Evolutionary conservation across 1,140 invertebrate species (phyloP).

Genomic region (Hyphantria cunea): DNA sequence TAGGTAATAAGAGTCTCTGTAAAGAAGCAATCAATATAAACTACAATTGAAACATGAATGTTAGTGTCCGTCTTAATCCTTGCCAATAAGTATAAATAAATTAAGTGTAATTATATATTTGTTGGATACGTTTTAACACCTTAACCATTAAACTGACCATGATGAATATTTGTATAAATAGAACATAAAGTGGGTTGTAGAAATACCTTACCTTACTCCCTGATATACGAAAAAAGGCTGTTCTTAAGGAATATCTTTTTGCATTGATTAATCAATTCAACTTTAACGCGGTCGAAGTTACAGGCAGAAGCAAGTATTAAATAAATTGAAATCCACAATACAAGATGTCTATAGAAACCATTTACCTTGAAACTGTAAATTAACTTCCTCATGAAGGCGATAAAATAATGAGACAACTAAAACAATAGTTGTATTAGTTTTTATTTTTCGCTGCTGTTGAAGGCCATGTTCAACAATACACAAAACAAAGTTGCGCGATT

Average conservation of each 20-base stretch:
- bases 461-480: conserved; percentile 72
- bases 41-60: not conserved
- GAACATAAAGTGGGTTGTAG: no score
- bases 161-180: no score
- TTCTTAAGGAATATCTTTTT: no score
- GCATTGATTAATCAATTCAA: no score
- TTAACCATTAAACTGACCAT: no score
- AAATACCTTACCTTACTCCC: no score
- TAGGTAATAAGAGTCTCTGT: conserved; percentile 17
- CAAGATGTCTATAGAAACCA: conserved; percentile 47
- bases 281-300: no score
- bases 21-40: not conserved
- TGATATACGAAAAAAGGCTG: no score
- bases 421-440: conserved; percentile 78
- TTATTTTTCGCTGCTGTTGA: conserved; percentile 69
- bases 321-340: conserved; percentile 46
- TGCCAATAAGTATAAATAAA: not conserved
- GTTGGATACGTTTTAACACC: no score
- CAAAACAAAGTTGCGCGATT: conserved; percentile 71
- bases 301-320: no score
- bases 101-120: not conserved
- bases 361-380: conserved; percentile 69
- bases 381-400: conserved; percentile 69
- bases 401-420: conserved; percentile 76
- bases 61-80: no score